Conservation (phyloP, 2,797 vertebrate species). For the Pseudomugil tenellus region DNA sequence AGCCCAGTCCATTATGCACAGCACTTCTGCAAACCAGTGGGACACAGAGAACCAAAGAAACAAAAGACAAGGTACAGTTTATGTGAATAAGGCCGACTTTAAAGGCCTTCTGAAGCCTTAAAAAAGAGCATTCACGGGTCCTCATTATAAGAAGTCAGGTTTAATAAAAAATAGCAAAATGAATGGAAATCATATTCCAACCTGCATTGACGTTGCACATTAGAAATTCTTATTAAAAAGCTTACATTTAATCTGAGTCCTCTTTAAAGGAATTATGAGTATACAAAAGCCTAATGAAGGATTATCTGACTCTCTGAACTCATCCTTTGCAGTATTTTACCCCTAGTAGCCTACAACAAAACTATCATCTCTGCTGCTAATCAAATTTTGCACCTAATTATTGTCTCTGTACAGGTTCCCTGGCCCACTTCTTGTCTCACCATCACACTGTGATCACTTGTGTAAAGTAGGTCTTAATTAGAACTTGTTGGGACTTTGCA, state of each 20-base stretch:
- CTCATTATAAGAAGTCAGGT: conserved; percentile 45
- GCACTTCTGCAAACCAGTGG: conserved; percentile 50
- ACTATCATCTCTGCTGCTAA: conserved; percentile 61
- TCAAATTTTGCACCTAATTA: conserved; percentile 65
- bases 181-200: conserved; percentile 23
- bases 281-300: conserved; percentile 41
- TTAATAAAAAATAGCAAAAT: conserved; percentile 43
- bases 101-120: conserved; percentile 52
- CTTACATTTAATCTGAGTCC: conserved; percentile 26
- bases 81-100: conserved; percentile 55
- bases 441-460: conserved; percentile 66
- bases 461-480: conserved; percentile 75
- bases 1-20: conserved; percentile 43
- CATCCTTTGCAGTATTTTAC: conserved; percentile 33
- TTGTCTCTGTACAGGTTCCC: conserved; percentile 49
- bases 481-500: conserved; percentile 60
- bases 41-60: conserved; percentile 56
- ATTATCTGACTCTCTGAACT: conserved; percentile 61
- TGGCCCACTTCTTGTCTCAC: conserved; percentile 63
- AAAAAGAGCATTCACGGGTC: conserved; percentile 29
- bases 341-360: conserved; percentile 58
- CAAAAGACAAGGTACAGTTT: conserved; percentile 53
- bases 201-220: conserved; percentile 7
- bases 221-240: conserved; percentile 18
- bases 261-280: conserved; percentile 34